These are phyloP conservation scores for Pachyuromys duprasi DNA, from an alignment of 2,797 vertebrate species.

Conservation along the genomic window DNA sequence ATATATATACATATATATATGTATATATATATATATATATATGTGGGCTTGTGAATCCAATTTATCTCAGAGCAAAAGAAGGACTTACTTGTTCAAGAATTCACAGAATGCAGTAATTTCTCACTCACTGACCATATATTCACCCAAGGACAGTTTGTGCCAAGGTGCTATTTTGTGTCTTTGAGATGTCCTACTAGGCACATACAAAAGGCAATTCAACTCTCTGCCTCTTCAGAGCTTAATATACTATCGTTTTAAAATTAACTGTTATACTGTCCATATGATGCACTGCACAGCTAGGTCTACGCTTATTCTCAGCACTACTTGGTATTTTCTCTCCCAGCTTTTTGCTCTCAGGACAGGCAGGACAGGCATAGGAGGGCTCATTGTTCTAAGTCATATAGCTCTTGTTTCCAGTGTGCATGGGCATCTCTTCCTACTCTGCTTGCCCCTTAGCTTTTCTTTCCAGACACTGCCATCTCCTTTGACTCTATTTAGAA, in stretches of 20 bases:
- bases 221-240: neutral
- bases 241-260: neutral
- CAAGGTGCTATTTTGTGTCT: neutral
- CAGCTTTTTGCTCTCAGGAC: neutral
- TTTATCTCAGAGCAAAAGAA: neutral
- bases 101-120: neutral
- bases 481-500: neutral
- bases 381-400: neutral
- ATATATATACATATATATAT: too few species aligned
- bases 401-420: neutral
- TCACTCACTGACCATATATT: neutral
- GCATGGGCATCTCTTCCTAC: neutral
- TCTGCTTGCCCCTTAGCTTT: neutral
- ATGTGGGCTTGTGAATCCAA: accelerated
- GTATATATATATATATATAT: too few species aligned
- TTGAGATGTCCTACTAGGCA: neutral
- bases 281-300: neutral
- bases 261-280: neutral
- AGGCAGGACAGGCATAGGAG: neutral
- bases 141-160: neutral
- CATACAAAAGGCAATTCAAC: neutral
- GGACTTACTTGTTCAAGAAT: neutral
- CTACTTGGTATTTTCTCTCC: neutral
- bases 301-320: neutral
- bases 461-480: neutral